phyloP scores from a whole-genome alignment of 2,888 invertebrate genomes.

The Drosophila hawaiiensis region DNA sequence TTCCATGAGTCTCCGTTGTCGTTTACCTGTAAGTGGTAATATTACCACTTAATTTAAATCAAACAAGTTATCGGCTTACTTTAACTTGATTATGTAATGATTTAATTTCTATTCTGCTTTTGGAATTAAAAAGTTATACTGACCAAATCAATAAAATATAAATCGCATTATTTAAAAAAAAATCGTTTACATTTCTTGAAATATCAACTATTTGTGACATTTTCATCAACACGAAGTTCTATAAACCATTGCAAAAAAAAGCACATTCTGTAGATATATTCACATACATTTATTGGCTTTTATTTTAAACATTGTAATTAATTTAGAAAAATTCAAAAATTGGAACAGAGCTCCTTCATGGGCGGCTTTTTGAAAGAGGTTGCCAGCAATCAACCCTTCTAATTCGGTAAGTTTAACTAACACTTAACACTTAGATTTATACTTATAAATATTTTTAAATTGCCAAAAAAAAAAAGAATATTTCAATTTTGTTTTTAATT shows the following conservation, averaged over 20 bases:
- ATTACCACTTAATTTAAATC: not conserved
- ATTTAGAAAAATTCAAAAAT: not conserved
- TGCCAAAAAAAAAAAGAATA: not conserved
- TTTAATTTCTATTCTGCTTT: not conserved
- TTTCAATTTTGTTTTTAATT: not conserved
- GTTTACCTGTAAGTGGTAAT: no score
- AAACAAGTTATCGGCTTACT: not conserved
- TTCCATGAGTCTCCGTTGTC: no score
- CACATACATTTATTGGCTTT: not conserved
- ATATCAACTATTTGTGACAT: not conserved
- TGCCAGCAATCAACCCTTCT: not conserved
- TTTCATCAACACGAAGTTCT: not conserved
- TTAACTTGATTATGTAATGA: not conserved
- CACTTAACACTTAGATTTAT: not conserved
- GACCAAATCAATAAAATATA: no score
- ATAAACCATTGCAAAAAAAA: not conserved
- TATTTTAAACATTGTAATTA: not conserved
- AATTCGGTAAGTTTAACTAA: not conserved
- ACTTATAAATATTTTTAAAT: not conserved
- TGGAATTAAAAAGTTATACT: no score
- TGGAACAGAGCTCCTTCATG: not conserved
- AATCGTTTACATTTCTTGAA: not conserved
- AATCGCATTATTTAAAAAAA: no score
- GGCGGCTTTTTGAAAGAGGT: not conserved
- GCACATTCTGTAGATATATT: not conserved